These are phyloP conservation scores for Anthoscopus minutus DNA, from an alignment of 2,113 vertebrate species.

Conservation along the genomic window DNA sequence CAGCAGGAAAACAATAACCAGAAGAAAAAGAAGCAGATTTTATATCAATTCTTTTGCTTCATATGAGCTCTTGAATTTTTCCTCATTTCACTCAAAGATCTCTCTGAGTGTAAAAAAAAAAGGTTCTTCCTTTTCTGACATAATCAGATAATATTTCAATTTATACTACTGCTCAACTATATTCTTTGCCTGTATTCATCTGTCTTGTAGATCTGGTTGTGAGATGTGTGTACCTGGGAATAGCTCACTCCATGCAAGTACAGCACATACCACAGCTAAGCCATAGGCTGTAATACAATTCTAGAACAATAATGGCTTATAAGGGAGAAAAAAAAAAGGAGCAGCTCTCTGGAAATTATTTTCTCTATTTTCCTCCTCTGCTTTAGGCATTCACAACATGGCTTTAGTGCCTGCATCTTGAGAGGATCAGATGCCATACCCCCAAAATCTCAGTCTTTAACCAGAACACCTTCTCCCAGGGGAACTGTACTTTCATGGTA, in stretches of 20 bases:
- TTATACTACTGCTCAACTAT: not conserved
- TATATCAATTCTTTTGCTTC: not conserved
- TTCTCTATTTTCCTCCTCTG: not conserved
- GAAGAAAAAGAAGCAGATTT: not conserved
- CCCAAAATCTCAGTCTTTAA: not conserved
- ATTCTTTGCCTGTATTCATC: not conserved
- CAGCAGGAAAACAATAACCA: not conserved
- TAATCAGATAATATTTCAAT: not conserved
- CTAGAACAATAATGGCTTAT: not conserved
- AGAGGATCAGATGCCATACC: not conserved
- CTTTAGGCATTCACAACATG: not conserved
- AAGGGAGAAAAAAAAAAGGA: not conserved
- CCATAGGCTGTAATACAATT: not conserved
- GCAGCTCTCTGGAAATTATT: not conserved
- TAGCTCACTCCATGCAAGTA: not conserved
- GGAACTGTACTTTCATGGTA: not conserved
- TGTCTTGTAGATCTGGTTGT: not conserved
- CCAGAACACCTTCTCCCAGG: not conserved
- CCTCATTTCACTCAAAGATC: not conserved
- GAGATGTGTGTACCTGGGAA: not conserved
- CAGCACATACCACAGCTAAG: not conserved
- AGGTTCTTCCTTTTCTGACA: not conserved
- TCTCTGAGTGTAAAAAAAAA: not conserved
- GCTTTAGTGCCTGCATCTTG: not conserved
- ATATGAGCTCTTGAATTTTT: not conserved